phyloP scores from a whole-genome alignment of 2,113 vertebrate species.

The Zootoca vivipara region DNA sequence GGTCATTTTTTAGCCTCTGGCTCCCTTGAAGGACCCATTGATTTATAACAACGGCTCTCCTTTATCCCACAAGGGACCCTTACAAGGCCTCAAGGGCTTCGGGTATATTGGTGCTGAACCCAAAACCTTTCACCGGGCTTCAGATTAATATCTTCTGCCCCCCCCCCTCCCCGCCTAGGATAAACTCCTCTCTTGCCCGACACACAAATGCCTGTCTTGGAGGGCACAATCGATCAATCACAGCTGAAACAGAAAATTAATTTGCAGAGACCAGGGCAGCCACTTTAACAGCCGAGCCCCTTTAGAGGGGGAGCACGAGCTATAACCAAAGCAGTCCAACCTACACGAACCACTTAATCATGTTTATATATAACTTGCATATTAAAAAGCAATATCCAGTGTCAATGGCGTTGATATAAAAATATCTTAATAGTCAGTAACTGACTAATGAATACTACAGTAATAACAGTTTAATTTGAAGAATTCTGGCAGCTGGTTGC shows the following conservation, averaged over 20 bases:
- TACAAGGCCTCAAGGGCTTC: background rate
- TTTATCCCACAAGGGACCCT: background rate
- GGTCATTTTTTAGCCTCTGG: background rate
- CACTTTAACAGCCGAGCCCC: slow-evolving; percentile 27
- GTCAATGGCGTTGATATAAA: slow-evolving; percentile 77
- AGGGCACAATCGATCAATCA: slow-evolving; percentile 55
- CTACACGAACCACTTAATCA: slow-evolving; percentile 66
- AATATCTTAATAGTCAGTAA: slow-evolving; percentile 83
- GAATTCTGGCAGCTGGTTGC: slow-evolving; percentile 83
- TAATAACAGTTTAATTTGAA: slow-evolving; percentile 85
- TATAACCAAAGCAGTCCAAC: slow-evolving; percentile 57
- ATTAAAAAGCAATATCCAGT: slow-evolving; percentile 78
- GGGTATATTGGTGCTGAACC: background rate
- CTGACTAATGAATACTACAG: slow-evolving; percentile 80
- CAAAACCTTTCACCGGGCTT: background rate
- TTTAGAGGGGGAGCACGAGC: slow-evolving; percentile 42
- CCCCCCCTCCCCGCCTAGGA: background rate
- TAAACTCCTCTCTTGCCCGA: background rate
- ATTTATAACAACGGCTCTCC: background rate
- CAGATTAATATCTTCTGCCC: background rate
- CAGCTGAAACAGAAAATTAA: slow-evolving; percentile 55
- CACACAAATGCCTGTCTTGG: slow-evolving; percentile 49
- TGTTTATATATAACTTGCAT: slow-evolving; percentile 76
- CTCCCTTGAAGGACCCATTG: background rate
- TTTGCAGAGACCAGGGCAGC: slow-evolving; percentile 23